Percentiles rank a stretch among this genome's conserved stretches.
These are phyloP conservation scores for Nasua narica DNA, from an alignment of 2,797 vertebrate genomes.

Conservation along the genomic window DNA sequence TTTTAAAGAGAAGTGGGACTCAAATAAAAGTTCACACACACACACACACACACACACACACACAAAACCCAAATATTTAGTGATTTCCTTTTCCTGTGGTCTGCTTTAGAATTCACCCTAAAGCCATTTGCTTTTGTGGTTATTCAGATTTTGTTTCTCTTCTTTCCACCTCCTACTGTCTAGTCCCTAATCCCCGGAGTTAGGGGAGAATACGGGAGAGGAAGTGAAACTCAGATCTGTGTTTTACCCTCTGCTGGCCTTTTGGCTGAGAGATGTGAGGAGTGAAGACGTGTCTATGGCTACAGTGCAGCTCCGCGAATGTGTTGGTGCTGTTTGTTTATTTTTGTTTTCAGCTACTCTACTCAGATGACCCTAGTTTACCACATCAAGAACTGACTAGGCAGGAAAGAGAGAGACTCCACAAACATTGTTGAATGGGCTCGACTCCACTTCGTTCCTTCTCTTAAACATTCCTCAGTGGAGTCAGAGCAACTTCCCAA, in stretches of 20 bases:
- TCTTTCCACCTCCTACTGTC: neutral
- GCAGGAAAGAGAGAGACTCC: slow-evolving; percentile 41
- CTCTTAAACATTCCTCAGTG: neutral
- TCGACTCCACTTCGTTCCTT: neutral
- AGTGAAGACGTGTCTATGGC: neutral
- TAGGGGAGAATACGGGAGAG: neutral
- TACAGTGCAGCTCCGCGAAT: neutral
- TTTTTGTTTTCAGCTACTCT: neutral
- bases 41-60: neutral
- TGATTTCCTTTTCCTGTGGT: slow-evolving; percentile 34
- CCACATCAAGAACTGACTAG: slow-evolving; percentile 38
- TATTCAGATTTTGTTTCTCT: slow-evolving; percentile 29
- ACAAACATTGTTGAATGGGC: neutral
- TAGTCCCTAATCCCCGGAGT: neutral
- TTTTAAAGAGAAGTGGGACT: neutral
- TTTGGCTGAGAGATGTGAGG: neutral
- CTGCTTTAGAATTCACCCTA: slow-evolving; percentile 32
- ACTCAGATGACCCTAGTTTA: neutral
- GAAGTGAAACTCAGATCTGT: slow-evolving; percentile 49
- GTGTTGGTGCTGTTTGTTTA: neutral
- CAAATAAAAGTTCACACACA: neutral
- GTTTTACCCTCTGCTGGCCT: neutral
- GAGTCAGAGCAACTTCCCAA: neutral
- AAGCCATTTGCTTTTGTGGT: neutral
- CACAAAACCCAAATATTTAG: neutral